Base-by-base conservation (phyloP, 1,140 invertebrate species). In the Saccostrea cuccullata region DNA sequence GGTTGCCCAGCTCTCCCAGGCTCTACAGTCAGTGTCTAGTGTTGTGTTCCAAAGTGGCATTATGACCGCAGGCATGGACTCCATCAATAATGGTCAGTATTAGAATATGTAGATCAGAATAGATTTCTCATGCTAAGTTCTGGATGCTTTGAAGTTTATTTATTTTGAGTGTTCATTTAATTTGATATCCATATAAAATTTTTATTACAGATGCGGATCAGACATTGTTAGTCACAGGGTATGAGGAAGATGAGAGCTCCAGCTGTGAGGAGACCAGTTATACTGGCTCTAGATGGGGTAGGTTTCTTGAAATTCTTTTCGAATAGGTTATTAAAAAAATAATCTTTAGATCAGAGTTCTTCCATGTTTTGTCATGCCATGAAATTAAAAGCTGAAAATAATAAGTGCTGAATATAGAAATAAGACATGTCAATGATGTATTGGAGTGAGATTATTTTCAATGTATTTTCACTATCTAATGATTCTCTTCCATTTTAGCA, bases 1-100 rank as follows among this genome's bases (percentile, higher is more conserved):
- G 93, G 93, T 94, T 17, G 90, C 88, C 6, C 93, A 94, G 88
- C 89, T 94, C 15, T 91, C 93, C 83, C 91, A 93, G 58, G 91
- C 93, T 15, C 86, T 94, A 55, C 91, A 92, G 88, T 92, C 93
- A 73, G 92, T 94, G n/a, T 93, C 92, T 55, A 92, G 87, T 88
- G 89, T 91, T 82, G 91, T 94, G 20, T 91, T 94, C 85, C 91
- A 92, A 82, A 91, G 89, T 84, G 89, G 85, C 55, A 89, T 92
- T 83, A 55, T 91, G 84, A 86, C 86, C 26, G 70, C 87, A 70
- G 56, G 82, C n/a, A 77, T 87, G 73, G 58, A 88, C 67, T 82
- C 70, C 85, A 70, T 77, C 30, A 26, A 36, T 26, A 36, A 58
- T 23, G 83, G 87, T 88, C 67, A 84, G 82, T 84, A 84, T 40